These are phyloP conservation scores for Cheilosia soror DNA, from an alignment of 2,888 invertebrate genomes.

Conservation along the genomic window DNA sequence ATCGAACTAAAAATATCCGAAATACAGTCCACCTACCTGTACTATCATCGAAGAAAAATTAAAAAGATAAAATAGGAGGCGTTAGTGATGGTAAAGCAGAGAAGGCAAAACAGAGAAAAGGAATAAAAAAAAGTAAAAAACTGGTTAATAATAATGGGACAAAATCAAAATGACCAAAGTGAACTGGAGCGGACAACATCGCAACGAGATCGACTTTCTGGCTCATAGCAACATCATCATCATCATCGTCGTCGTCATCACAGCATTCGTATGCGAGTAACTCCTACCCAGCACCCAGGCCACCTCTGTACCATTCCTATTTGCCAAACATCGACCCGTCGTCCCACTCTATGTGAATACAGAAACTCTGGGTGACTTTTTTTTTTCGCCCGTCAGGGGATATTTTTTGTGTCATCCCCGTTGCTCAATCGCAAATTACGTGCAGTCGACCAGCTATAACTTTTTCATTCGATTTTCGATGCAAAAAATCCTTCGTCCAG, in stretches of 20 bases:
- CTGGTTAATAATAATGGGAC: conserved; percentile 58
- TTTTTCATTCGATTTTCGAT: conserved; percentile 75
- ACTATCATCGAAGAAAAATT: conserved; percentile 58
- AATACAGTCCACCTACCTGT: conserved; percentile 41
- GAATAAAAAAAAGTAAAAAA: conserved; percentile 18
- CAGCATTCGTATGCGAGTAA: background rate
- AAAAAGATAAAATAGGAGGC: conserved; percentile 50
- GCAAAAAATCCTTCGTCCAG: conserved; percentile 64
- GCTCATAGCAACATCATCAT: conserved; percentile 52
- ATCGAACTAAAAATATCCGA: conserved; percentile 14
- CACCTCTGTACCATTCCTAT: background rate
- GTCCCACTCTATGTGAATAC: conserved; percentile 15
- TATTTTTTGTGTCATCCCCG: conserved; percentile 66
- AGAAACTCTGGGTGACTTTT: conserved; percentile 28
- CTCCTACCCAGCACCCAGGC: background rate
- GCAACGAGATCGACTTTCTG: conserved; percentile 69
- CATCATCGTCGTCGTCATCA: conserved; percentile 1
- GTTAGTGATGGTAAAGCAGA: conserved; percentile 9
- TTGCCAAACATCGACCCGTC: background rate
- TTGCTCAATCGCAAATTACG: conserved; percentile 73
- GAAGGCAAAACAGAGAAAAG: background rate
- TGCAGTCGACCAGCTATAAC: conserved; percentile 73
- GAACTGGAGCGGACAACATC: conserved; percentile 70
- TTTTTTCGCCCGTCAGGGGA: conserved; percentile 15
- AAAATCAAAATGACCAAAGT: conserved; percentile 67